A percentile compares a stretch with the other conserved stretches of the same genome.
phyloP scores from a whole-genome alignment of 2,888 invertebrate species.

The Dexiosoma caninum region DNA sequence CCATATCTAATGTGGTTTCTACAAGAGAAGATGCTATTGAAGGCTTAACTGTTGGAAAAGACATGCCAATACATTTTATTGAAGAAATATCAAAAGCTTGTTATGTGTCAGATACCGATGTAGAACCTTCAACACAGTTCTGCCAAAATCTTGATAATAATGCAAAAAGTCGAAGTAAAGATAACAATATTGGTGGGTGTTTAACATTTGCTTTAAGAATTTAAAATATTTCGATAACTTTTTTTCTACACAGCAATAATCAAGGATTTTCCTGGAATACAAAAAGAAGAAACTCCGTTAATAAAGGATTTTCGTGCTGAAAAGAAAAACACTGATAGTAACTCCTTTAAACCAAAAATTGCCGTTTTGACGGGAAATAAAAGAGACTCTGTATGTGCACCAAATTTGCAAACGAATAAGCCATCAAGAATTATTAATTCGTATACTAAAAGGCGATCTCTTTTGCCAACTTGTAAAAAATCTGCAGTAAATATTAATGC shows the following conservation, averaged over 20 bases:
- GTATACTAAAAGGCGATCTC: slow-evolving; percentile 48
- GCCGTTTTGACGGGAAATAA: background rate
- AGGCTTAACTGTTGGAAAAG: background rate
- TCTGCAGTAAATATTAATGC: slow-evolving; percentile 28
- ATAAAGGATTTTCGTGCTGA: background rate
- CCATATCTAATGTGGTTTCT: slow-evolving; percentile 50
- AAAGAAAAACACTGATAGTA: background rate
- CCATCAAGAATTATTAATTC: slow-evolving; percentile 58
- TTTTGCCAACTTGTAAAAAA: slow-evolving; percentile 40
- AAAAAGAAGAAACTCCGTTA: slow-evolving; percentile 36
- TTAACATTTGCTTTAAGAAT: too few species aligned
- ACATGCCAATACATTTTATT: too few species aligned
- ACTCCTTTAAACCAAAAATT: slow-evolving; percentile 22
- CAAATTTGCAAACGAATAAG: slow-evolving; percentile 62
- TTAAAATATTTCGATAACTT: too few species aligned
- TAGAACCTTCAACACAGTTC: too few species aligned
- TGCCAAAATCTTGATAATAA: too few species aligned
- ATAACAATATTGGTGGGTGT: too few species aligned
- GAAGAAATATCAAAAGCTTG: background rate
- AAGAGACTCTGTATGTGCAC: slow-evolving; percentile 60
- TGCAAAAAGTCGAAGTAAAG: background rate
- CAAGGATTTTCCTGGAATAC: background rate
- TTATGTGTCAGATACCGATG: background rate
- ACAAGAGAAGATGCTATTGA: slow-evolving; percentile 51
- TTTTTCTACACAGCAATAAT: background rate